Evolutionary conservation across 2,113 vertebrate species (phyloP).

Genomic region (Cranoglanis bouderius): DNA sequence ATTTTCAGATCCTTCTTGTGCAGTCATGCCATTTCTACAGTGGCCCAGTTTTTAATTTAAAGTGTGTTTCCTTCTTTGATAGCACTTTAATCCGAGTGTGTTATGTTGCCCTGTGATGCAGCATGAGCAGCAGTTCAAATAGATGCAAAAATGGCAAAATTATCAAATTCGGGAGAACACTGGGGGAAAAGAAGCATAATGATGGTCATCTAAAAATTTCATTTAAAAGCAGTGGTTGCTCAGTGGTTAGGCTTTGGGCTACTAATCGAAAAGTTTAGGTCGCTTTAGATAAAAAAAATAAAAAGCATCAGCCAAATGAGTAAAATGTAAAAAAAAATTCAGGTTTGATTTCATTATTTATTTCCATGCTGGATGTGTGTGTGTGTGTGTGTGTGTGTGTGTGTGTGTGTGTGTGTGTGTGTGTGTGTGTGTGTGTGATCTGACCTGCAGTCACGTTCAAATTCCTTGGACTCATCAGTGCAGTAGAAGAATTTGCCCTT

Average conservation of each 20-base stretch:
- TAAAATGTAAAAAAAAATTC: too few species aligned
- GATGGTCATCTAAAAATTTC: not conserved
- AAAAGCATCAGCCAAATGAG: not conserved
- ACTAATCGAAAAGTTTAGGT: not conserved
- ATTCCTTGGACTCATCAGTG: constrained; percentile 94
- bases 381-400: constrained; percentile 4
- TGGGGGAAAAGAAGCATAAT: not conserved
- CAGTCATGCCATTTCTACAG: not conserved
- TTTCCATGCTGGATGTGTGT: not conserved
- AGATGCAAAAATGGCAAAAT: not conserved
- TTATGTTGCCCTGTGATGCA: not conserved
- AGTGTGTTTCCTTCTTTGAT: not conserved
- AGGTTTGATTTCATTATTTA: not conserved
- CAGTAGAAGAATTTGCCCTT: constrained; percentile 96
- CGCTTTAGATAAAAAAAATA: too few species aligned
- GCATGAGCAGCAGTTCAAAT: not conserved
- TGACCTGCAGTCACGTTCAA: constrained; percentile 83
- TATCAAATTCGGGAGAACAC: not conserved
- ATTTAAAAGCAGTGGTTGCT: too few species aligned
- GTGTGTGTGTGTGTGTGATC: constrained; percentile 8
- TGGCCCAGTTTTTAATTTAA: not conserved
- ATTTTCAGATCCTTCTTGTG: not conserved
- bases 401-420: constrained; percentile 6
- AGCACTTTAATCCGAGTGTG: too few species aligned
- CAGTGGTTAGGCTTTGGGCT: not conserved